Conservation (phyloP, 2,888 invertebrate species). For the Blastobasis adustella region DNA sequence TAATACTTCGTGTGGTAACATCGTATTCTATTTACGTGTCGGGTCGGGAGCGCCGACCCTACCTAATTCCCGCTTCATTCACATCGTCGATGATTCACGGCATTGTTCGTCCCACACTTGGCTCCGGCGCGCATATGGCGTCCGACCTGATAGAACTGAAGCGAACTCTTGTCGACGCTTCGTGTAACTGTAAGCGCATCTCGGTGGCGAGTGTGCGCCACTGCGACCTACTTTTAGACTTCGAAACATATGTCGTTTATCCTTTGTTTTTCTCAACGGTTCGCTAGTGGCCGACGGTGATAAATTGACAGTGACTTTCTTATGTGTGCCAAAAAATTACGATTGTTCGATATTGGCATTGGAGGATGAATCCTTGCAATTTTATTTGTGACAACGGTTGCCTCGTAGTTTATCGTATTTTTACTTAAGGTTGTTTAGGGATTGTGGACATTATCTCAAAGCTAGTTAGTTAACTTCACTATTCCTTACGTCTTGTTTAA, state of each 20-base stretch:
- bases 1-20: conserved; percentile 25
- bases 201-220: too few species aligned
- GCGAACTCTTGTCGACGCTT: conserved; percentile 11
- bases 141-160: conserved; percentile 22
- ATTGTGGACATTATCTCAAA: too few species aligned
- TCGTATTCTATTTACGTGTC: conserved; percentile 48
- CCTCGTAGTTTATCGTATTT: too few species aligned
- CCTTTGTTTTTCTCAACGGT: conserved; percentile 18
- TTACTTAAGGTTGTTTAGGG: too few species aligned
- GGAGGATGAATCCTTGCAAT: too few species aligned
- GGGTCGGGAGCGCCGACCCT: conserved; percentile 54
- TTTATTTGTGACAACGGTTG: too few species aligned
- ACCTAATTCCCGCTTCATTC: conserved; percentile 49
- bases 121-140: conserved; percentile 30
- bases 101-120: conserved; percentile 49
- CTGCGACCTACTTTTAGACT: conserved; percentile 31
- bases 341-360: too few species aligned
- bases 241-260: conserved; percentile 35
- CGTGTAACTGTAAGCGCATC: conserved; percentile 7
- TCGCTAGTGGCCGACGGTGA: too few species aligned
- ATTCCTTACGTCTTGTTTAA: too few species aligned
- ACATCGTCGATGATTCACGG: conserved; percentile 51
- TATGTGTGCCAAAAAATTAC: too few species aligned
- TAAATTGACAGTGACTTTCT: too few species aligned
- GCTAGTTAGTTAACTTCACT: too few species aligned